Conservation (phyloP, 2,113 vertebrate species). For the Verasper variegatus region DNA sequence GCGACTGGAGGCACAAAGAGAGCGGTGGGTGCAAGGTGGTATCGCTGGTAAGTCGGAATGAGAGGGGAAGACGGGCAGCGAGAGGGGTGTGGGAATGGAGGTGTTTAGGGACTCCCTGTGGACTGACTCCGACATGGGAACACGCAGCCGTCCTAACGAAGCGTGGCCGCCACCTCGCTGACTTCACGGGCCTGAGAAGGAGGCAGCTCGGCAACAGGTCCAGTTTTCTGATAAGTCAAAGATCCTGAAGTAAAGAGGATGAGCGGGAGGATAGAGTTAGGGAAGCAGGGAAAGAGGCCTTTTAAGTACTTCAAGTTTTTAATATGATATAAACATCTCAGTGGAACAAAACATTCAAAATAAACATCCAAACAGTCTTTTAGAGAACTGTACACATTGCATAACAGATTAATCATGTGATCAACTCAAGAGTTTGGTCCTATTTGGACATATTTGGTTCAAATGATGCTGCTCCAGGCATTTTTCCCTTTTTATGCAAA, state of each 20-base stretch:
- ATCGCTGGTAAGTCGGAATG: slow-evolving; percentile 23
- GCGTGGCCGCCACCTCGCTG: slow-evolving; percentile 54
- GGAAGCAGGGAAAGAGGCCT: background rate
- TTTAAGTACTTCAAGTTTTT: background rate
- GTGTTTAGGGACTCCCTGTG: slow-evolving; percentile 69
- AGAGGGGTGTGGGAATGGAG: slow-evolving; percentile 66
- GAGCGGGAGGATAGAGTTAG: too few relatives aligned
- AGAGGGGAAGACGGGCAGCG: background rate
- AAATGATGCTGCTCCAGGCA: too few relatives aligned
- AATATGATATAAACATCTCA: background rate
- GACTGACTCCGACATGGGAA: slow-evolving; percentile 70
- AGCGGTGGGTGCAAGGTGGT: slow-evolving; percentile 17
- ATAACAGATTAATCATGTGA: too few relatives aligned
- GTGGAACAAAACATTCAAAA: background rate
- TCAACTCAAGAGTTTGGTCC: too few relatives aligned
- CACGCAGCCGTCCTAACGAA: slow-evolving; percentile 58
- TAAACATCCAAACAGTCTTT: too few relatives aligned
- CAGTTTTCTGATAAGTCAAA: background rate
- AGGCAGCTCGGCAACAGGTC: slow-evolving; percentile 8
- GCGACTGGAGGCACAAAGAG: slow-evolving; percentile 13
- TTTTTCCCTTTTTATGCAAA: too few relatives aligned
- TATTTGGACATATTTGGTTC: too few relatives aligned
- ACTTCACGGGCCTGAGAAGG: slow-evolving; percentile 44
- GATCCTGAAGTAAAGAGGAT: background rate
- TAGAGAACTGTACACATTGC: too few relatives aligned